A percentile compares a stretch with the other conserved stretches of the same genome.
phyloP scores from a whole-genome alignment of 2,797 vertebrate species.

The Premnoplex brunnescens region DNA sequence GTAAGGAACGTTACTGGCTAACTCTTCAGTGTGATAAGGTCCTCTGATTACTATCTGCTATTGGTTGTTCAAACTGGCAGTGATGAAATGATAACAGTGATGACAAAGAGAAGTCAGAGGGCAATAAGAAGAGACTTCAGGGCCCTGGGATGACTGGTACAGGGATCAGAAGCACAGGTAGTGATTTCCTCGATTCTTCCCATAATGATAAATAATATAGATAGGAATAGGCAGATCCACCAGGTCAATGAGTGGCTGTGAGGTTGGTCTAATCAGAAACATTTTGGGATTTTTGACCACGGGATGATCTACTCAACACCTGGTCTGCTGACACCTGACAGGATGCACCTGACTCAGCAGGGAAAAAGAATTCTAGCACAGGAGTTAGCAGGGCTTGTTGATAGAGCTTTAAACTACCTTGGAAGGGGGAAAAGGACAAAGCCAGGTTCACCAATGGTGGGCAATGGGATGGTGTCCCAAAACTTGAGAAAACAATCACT shows the following conservation, averaged over 20 bases:
- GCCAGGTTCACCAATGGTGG: no score
- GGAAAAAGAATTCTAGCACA: no score
- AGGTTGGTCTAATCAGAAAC: neutral
- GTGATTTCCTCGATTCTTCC: neutral
- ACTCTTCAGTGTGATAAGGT: neutral
- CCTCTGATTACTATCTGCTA: neutral
- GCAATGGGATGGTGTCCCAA: no score
- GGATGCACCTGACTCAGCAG: no score
- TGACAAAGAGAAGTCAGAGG: neutral
- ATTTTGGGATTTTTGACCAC: no score
- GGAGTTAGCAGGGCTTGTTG: no score
- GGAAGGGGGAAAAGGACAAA: no score
- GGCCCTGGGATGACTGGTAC: neutral
- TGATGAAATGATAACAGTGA: neutral
- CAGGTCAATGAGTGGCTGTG: neutral
- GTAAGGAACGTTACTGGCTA: neutral
- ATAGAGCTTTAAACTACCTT: no score
- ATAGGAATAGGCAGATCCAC: neutral
- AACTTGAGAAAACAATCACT: no score
- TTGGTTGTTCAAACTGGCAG: neutral
- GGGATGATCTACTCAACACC: no score
- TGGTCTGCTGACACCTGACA: no score
- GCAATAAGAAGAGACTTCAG: neutral
- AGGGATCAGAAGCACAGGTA: neutral
- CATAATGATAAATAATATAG: neutral